phyloP scores from a whole-genome alignment of 2,888 invertebrate genomes.

The Glaucopsyche alexis region DNA sequence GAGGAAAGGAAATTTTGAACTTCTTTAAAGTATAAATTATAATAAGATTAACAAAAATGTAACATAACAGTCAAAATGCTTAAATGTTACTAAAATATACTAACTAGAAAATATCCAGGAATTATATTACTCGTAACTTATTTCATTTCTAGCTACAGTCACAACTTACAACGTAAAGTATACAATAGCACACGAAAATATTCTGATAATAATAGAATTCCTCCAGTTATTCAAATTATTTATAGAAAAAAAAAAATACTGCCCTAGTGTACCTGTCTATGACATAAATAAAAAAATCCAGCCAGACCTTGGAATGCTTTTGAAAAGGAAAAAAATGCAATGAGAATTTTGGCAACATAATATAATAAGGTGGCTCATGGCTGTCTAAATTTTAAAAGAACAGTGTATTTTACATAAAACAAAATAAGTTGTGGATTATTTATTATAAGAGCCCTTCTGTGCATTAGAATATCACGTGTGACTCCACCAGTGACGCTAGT shows the following conservation, averaged over 20 bases:
- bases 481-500: too few species aligned
- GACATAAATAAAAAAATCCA: constrained; percentile 13
- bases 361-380: background rate
- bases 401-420: too few species aligned
- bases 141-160: background rate
- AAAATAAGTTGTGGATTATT: too few species aligned
- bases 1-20: background rate
- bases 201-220: background rate
- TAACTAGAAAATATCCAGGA: background rate
- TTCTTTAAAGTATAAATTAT: background rate
- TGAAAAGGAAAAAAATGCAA: background rate
- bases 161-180: background rate
- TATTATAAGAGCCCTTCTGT: too few species aligned
- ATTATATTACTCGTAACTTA: background rate
- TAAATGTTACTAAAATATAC: background rate
- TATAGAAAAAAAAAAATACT: background rate
- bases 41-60: background rate
- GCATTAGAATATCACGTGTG: too few species aligned
- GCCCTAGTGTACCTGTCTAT: constrained; percentile 17
- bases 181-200: background rate
- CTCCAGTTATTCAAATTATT: background rate
- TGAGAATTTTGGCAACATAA: background rate
- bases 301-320: constrained; percentile 19
- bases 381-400: too few species aligned
- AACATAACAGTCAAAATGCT: background rate